Evolutionary conservation across 1,140 invertebrate species (phyloP), one percentile per base, ranked within the genome.

Genomic region (Drosophila parabipectinata): DNA sequence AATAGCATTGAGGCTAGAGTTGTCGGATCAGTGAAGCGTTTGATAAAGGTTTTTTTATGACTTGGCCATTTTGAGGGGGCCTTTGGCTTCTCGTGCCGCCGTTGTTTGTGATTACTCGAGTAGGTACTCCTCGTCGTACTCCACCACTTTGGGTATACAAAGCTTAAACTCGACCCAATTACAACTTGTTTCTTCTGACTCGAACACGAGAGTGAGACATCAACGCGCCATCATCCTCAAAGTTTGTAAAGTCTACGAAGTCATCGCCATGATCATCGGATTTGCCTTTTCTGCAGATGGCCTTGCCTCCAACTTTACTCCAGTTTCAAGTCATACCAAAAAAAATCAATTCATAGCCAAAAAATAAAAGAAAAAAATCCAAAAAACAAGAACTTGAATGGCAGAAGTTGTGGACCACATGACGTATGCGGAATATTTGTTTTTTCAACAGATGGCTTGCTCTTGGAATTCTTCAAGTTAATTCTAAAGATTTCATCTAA

Each of bases 21-120:
- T 73, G 58, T 55, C 66, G 52, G 72, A 58, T 74, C 71, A 74
- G 72, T 61, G 72, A 66, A 74, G 72, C 72, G 71, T 74, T 74
- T 74, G 71, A 74, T 74, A 74, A 66, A 74, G 72, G 71, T 66
- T 74, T 73, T 73, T 55, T 64, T 73, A 73, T 74, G 59, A 64
- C 69, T 74, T 39, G 71, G 52, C 60, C 52, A 48, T 74, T 75
- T 74, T 64, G 60, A 24, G 12, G 15, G 15, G 48, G 64, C 48
- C 50, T 68, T 67, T 56, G 50, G 30, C 50, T 68, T 68, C 64
- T 68, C 48, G 61, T 68, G 58, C 58, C 30, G 58, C 24, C 18
- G 24, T 28, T 53, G 66, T 47, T 54, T 68, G 26, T 66, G 63
- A 68, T 68, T 39, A 68, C 63, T 48, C 51, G 41, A 68, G 32